Evolutionary conservation across 2,113 vertebrate species (phyloP).

Genomic region (Mystacornis crossleyi): DNA sequence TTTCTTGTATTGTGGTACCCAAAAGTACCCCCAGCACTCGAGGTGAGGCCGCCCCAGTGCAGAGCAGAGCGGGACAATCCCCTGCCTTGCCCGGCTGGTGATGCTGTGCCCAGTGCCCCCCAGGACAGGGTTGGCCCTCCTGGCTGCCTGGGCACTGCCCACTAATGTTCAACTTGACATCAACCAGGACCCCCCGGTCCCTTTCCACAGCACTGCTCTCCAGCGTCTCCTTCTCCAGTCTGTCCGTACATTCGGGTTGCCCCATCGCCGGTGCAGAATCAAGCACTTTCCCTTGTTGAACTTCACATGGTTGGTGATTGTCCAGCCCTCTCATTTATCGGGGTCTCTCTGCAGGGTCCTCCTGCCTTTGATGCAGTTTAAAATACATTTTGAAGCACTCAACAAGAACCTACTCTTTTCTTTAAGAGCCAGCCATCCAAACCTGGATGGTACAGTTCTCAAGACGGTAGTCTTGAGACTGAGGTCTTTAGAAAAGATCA

Average conservation of each 20-base stretch:
- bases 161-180: accelerated
- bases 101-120: background rate
- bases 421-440: background rate
- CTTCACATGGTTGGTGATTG: background rate
- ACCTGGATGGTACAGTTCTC: background rate
- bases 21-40: accelerated
- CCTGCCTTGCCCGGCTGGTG: accelerated
- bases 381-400: background rate
- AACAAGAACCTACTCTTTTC: background rate
- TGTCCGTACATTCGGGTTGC: accelerated
- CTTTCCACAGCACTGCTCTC: accelerated
- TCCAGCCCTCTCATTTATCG: background rate
- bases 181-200: accelerated
- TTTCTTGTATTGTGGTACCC: too few species aligned
- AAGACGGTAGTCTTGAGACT: background rate
- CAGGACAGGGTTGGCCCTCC: accelerated
- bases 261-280: background rate
- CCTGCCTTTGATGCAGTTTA: background rate
- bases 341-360: background rate
- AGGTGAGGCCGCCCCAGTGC: background rate
- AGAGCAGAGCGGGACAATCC: background rate
- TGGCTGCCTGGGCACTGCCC: background rate
- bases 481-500: background rate
- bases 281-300: background rate
- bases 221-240: background rate